Evolutionary conservation across 2,113 vertebrate genomes (phyloP).

Genomic region (Microcebus tavaratra): DNA sequence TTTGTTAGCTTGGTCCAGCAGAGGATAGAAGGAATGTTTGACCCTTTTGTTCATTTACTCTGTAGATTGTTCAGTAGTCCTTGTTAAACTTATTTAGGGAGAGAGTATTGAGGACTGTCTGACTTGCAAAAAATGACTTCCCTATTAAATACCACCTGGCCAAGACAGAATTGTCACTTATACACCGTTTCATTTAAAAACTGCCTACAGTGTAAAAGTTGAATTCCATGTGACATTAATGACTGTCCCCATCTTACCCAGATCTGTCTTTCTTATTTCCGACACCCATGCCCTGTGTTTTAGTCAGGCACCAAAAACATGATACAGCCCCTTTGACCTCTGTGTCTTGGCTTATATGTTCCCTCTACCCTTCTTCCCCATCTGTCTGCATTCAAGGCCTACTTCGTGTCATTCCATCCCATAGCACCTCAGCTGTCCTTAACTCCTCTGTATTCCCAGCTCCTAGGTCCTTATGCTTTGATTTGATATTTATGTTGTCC

Average conservation of each 20-base stretch:
- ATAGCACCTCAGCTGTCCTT: background rate
- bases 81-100: background rate
- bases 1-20: background rate
- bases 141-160: background rate
- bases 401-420: background rate
- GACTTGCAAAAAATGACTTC: background rate
- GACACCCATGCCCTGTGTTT: background rate
- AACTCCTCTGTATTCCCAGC: background rate
- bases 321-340: background rate
- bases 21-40: background rate
- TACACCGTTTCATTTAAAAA: background rate
- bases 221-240: background rate
- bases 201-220: background rate
- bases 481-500: background rate
- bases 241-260: background rate
- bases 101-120: background rate
- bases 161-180: background rate
- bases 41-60: background rate
- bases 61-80: background rate
- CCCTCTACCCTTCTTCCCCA: background rate
- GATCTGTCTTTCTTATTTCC: background rate
- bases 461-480: background rate
- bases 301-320: background rate
- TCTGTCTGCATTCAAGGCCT: background rate
- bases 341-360: fast-evolving